Evolutionary conservation across 2,113 vertebrate species (phyloP), one percentile per base, ranked within the genome.

Genomic region (Gopherus evgoodei): DNA sequence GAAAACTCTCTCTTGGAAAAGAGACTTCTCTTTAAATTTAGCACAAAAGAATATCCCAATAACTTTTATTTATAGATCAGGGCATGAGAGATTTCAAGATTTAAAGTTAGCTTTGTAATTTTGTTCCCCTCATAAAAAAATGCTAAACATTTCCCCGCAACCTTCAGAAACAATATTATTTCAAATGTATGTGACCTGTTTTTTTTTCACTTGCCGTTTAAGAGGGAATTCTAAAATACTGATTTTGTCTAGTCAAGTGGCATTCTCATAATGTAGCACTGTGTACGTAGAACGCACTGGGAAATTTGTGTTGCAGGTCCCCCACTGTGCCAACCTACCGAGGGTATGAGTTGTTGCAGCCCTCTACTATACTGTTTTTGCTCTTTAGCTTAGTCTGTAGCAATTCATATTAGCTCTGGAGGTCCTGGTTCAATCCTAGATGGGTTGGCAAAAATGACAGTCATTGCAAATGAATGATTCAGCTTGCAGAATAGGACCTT

Each of bases 11-110:
- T 42, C 52, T 11, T 27, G 96, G 97, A 97, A 93, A 96, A 96
- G 93, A 49, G 44, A 0, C 89, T 97, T 94, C 4, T 85, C 90
- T 94, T 96, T 96, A 97, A 97, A 97, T 96, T 97, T 97, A 97
- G 95, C 89, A 89, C 86, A 80, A 94, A 93, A 96, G 95, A 95
- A 93, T 97, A 97, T 44, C 92, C 93, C 90, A 87, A 78, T n/a
- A 16, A 81, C 52, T 89, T 96, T 95, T 97, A 97, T 97, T 97
- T 97, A 97, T 97, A 96, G 97, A 96, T 56, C 38, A 16, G 94
- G 93, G 95, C 95, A 97, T 96, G 97, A 96, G 97, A 96, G 97
- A 95, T 76, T 94, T 96, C 25, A 38, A 19, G 85, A 79, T 87
- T 12, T 90, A 42, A 44, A 9, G 84, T 86, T 87, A n/a, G 59